A percentile compares a stretch with the other conserved stretches of the same genome.
phyloP scores from a whole-genome alignment of 2,888 invertebrate genomes.

The Cryptosula pallasiana region DNA sequence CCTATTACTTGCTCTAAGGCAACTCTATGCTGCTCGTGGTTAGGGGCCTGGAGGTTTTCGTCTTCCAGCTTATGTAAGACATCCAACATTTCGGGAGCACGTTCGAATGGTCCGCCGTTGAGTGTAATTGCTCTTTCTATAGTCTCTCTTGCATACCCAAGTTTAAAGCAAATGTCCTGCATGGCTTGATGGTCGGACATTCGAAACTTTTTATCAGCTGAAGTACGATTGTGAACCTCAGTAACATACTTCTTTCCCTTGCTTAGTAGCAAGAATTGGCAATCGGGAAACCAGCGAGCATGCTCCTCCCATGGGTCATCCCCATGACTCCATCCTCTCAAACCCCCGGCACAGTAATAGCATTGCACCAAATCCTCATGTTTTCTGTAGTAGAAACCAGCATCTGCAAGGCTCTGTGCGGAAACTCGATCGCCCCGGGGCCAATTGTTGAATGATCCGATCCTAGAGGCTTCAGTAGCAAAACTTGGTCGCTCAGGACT shows the following conservation, averaged over 20 bases:
- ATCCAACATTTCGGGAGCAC: not conserved
- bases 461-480: no score
- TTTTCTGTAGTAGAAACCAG: conserved; percentile 87
- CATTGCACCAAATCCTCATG: conserved; percentile 83
- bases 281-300: conserved; percentile 82
- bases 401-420: conserved; percentile 70
- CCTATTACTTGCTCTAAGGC: no score
- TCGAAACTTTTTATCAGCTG: not conserved
- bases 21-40: no score
- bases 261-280: conserved; percentile 72
- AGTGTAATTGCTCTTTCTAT: not conserved
- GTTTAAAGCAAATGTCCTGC: not conserved
- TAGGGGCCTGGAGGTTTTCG: no score
- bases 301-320: conserved; percentile 94
- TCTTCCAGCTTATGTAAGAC: no score
- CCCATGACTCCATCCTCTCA: conserved; percentile 84
- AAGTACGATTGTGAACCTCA: conserved; percentile 22
- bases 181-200: not conserved
- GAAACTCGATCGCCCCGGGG: not conserved
- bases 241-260: conserved; percentile 64
- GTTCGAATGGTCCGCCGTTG: not conserved
- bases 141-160: not conserved
- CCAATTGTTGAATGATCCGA: no score
- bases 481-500: no score
- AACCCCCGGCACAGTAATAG: conserved; percentile 86